Evolutionary conservation across 2,888 invertebrate genomes (phyloP).

Genomic region (Drosophila neotestacea): DNA sequence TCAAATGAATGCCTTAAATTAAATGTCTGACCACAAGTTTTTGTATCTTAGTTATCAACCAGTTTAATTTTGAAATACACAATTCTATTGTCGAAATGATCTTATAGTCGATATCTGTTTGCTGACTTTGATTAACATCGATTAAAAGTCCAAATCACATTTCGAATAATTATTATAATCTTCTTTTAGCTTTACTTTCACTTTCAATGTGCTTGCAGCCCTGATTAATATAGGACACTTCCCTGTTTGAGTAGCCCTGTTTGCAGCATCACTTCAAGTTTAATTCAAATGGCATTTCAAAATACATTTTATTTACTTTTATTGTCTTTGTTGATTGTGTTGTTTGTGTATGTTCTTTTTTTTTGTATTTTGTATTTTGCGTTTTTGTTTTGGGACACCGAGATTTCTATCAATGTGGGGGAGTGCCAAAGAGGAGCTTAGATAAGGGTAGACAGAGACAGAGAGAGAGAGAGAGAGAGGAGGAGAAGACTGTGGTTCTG

Average conservation of each 20-base stretch:
- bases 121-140: not conserved
- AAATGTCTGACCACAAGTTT: too few relatives aligned
- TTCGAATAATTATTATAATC: not conserved
- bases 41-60: too few relatives aligned
- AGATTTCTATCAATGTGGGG: conserved; percentile 60
- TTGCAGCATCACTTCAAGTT: conserved; percentile 34
- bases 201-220: not conserved
- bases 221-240: conserved; percentile 11
- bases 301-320: conserved; percentile 71
- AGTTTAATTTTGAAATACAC: too few relatives aligned
- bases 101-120: not conserved
- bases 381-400: conserved; percentile 40
- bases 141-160: not conserved
- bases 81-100: too few relatives aligned
- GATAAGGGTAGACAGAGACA: conserved; percentile 9
- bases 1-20: too few relatives aligned
- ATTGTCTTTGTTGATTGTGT: conserved; percentile 61
- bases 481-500: not conserved
- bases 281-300: conserved; percentile 69
- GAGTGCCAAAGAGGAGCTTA: conserved; percentile 19
- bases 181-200: not conserved
- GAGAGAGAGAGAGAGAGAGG: conserved; percentile 12
- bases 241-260: conserved; percentile 17
- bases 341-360: conserved; percentile 25
- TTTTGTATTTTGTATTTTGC: conserved; percentile 9